Evolutionary conservation across 2,113 vertebrate genomes (phyloP), one percentile per base, ranked within the genome.

Genomic region (Albula goreensis): DNA sequence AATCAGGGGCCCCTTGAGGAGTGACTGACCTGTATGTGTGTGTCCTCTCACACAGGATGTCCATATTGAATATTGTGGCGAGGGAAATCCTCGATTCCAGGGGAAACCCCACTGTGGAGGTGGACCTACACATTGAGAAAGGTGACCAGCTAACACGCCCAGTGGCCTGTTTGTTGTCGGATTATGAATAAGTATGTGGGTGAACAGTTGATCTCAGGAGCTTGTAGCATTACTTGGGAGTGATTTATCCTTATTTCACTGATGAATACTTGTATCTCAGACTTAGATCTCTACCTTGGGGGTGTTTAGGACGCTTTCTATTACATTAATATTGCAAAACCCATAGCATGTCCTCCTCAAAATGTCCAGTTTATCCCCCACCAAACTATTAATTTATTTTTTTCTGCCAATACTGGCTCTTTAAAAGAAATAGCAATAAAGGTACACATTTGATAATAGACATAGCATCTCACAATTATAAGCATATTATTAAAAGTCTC

Each of bases 61-160:
- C 97, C 0, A 97, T 98, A 1, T 90, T 96, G 86, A 97, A 93
- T 92, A 96, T 98, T 92, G 96, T 97, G 56, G 97, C 97, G 86
- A 96, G 97, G 1, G 97, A 98, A 95, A 98, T 98, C 93, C 93
- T 98, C 93, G 97, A 98, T 90, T 98, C 97, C 91, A 96, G 85
- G 87, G 94, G 94, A 86, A 94, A 95, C 88, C 94, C 94, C 7
- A 95, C 94, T 51, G 94, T 95, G 89, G 97, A 98, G 92, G 97
- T 98, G 88, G 97, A 98, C 88, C 94, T 98, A 80, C 90, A 96
- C 66, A 98, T 97, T 11, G 93, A 90, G 89, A 98, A 96, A 97
- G 97, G 97, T 98, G 91, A 50, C 13, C 74, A 51, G 56, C n/a
- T 49, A 77, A 4, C 10, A 4, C 10, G 19, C 41, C 17, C 48